Percentiles rank a stretch among this genome's conserved stretches.
phyloP scores from a whole-genome alignment of 2,113 vertebrate species.

The Cyrtonyx montezumae region DNA sequence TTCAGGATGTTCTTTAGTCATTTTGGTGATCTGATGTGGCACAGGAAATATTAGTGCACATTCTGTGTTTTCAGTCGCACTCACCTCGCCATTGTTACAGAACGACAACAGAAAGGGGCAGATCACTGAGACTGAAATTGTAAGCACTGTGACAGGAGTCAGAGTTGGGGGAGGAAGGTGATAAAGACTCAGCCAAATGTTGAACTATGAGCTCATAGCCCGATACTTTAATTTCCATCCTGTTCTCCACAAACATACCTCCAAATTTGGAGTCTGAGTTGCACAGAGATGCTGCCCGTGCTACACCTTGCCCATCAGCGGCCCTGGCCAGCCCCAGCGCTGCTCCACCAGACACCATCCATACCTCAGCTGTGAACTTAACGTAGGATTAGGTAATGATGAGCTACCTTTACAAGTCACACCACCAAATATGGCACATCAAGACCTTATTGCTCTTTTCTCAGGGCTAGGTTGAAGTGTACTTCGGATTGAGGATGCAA shows the following conservation, averaged over 20 bases:
- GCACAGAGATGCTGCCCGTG: background rate
- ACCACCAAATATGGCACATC: background rate
- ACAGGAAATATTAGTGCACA: conserved; percentile 74
- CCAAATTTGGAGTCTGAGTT: background rate
- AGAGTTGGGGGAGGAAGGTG: conserved; percentile 67
- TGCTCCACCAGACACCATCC: fast-evolving
- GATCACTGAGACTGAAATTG: conserved; percentile 61
- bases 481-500: background rate
- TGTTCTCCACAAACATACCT: conserved; percentile 4
- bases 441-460: background rate
- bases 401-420: background rate
- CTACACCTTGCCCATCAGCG: fast-evolving
- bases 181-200: conserved; percentile 68
- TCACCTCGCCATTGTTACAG: conserved; percentile 57
- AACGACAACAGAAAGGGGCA: conserved; percentile 53
- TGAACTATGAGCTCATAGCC: conserved; percentile 40
- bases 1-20: conserved; percentile 60
- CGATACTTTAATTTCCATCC: conserved; percentile 51
- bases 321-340: background rate
- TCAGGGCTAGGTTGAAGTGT: background rate
- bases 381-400: background rate
- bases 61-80: conserved; percentile 70
- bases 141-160: conserved; percentile 68
- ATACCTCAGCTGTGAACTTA: background rate
- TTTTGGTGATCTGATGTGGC: conserved; percentile 58